Base-by-base conservation (phyloP, 2,888 invertebrate species). In the Lycocerus yunnanus region DNA sequence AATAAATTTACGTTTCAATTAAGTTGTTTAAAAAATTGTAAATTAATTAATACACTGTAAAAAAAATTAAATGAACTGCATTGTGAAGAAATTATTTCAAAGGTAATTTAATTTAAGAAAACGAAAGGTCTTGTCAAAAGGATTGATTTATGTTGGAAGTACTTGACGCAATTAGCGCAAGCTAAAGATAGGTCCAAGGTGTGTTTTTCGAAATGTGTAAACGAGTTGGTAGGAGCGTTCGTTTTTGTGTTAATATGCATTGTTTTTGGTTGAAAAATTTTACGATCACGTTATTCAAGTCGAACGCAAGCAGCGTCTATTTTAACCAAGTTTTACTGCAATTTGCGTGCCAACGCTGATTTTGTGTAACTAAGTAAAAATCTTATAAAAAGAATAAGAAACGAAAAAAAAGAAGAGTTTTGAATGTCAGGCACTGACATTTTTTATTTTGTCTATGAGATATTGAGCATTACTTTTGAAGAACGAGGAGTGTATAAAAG, bases 111-210 rank as follows among this genome's bases (percentile, higher is more conserved):
- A 63, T 63, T 63, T 63, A 63, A 18, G 61, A 63, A 63, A 63
- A 18, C 18, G 20, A 63, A 63, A 63, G 15, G 63, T 70, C 63
- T 15, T 43, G 65, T 61, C 70, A 65, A 10, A 15, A 27, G 27
- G 70, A 65, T 43, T 70, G 70, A 70, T 70, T 70, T 70, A 70
- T 58, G 70, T 27, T 60, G 43, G 15, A 20, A 58, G 65, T 70
- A 70, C 43, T 70, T 70, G 70, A 65, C 70, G 70, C 63, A 70
- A 70, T 65, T 70, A 65, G 70, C 63, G 43, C 70, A 43, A 27
- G 61, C 24, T 65, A 43, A 63, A 63, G 61, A 70, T 63, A 70
- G 70, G 43, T 70, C 60, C 63, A 43, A 18, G 61, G 60, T 27
- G 65, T 21, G 65, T 70, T 70, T 70, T 70, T 63, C 60, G 65